Evolutionary conservation across 1,140 invertebrate species (phyloP).

Genomic region (Sogatella furcifera): DNA sequence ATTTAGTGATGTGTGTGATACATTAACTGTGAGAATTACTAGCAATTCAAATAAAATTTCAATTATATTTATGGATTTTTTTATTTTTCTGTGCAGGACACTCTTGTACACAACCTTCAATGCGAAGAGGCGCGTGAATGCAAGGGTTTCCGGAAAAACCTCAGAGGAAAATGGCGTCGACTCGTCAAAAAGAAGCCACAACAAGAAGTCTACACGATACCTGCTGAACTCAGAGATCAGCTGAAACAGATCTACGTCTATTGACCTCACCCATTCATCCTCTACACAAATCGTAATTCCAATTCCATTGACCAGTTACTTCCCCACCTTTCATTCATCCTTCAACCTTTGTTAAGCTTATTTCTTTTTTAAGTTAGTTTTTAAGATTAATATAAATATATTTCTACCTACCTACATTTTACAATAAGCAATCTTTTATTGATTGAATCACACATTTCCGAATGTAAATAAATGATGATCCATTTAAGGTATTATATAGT

Average conservation of each 20-base stretch:
- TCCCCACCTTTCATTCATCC: no score
- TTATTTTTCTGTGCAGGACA: constrained; percentile 49
- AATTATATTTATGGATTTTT: constrained; percentile 3
- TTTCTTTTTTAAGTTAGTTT: no score
- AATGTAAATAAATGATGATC: no score
- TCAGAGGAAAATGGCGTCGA: constrained; percentile 67
- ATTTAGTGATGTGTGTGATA: neutral
- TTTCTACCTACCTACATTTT: no score
- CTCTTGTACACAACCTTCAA: constrained; percentile 55
- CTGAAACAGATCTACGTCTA: constrained; percentile 83
- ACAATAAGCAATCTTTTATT: no score
- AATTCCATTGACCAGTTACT: no score
- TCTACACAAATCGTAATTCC: no score
- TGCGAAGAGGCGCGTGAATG: constrained; percentile 60
- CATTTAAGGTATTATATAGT: no score
- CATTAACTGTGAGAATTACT: neutral
- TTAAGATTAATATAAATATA: no score
- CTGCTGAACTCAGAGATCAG: constrained; percentile 73
- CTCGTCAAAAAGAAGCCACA: constrained; percentile 68
- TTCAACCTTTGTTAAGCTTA: no score
- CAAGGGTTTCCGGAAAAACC: constrained; percentile 62
- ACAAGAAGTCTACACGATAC: constrained; percentile 69
- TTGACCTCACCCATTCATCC: constrained; percentile 34
- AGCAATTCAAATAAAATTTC: neutral
- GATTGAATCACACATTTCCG: no score